phyloP scores from a whole-genome alignment of 2,113 vertebrate species.

The Saimiri boliviensis region DNA sequence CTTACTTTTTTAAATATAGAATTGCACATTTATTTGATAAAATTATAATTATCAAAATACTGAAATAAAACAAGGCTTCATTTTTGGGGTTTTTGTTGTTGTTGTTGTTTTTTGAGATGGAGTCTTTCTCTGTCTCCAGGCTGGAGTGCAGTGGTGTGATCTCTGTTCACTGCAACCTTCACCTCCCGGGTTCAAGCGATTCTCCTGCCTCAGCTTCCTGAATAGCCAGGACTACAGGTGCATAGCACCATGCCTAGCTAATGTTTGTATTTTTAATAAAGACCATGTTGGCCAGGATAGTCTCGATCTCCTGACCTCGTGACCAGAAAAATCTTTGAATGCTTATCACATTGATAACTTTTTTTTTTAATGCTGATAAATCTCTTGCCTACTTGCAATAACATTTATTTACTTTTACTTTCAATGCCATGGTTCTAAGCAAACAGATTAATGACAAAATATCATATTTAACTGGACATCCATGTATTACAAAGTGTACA shows the following conservation, averaged over 20 bases:
- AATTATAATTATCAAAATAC: neutral
- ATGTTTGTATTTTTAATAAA: no score
- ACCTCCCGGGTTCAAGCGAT: no score
- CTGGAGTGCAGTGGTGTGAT: no score
- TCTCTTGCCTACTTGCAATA: neutral
- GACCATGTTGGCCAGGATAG: no score
- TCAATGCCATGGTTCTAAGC: neutral
- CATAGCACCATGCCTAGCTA: no score
- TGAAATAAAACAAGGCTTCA: neutral
- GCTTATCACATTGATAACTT: neutral
- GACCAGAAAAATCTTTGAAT: neutral
- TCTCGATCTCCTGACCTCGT: neutral
- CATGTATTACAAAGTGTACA: fast-evolving
- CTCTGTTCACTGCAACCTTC: no score
- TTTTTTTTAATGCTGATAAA: neutral
- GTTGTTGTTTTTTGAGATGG: no score
- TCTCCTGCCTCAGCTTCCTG: no score
- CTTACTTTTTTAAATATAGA: neutral
- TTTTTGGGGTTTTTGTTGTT: neutral
- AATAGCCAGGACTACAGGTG: no score
- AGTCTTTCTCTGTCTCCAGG: no score
- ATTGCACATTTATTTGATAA: neutral
- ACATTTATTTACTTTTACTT: neutral
- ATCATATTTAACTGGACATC: fast-evolving
- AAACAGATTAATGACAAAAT: no score